phyloP scores from a whole-genome alignment of 2,888 invertebrate species.

The Diaprepes abbreviatus region DNA sequence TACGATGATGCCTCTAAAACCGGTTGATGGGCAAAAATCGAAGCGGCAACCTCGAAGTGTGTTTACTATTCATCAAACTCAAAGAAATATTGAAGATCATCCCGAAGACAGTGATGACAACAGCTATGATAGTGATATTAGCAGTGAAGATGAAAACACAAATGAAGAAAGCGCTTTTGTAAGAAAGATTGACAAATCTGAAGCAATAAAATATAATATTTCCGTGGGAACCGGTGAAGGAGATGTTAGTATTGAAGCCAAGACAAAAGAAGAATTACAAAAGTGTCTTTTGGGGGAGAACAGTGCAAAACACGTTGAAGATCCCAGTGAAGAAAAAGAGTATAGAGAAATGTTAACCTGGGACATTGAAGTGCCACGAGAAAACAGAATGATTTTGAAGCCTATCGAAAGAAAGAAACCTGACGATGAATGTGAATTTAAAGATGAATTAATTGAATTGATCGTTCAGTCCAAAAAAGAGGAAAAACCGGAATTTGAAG shows the following conservation, averaged over 20 bases:
- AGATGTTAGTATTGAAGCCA: constrained; percentile 43
- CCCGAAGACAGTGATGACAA: constrained; percentile 15
- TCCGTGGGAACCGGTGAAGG: constrained; percentile 40
- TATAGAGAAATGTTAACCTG: constrained; percentile 62
- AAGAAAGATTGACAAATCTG: constrained; percentile 51
- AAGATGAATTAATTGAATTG: constrained; percentile 52
- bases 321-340: constrained; percentile 49
- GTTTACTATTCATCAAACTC: constrained; percentile 20
- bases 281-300: constrained; percentile 24
- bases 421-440: constrained; percentile 23
- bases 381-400: constrained; percentile 56
- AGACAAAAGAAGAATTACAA: constrained; percentile 51
- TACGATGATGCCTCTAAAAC: background rate
- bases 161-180: constrained; percentile 53
- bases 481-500: constrained; percentile 52
- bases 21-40: background rate
- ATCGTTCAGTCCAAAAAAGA: constrained; percentile 43
- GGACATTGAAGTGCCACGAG: constrained; percentile 57
- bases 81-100: background rate
- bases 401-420: constrained; percentile 51
- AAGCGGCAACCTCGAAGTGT: constrained; percentile 20
- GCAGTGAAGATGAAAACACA: constrained; percentile 37
- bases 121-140: constrained; percentile 22
- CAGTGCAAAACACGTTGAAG: constrained; percentile 26
- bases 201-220: constrained; percentile 35